Evolutionary conservation across 37 sponge, comb jelly and placozoan genomes (phyloP).

Genomic region (Aplysina aerophoba): DNA sequence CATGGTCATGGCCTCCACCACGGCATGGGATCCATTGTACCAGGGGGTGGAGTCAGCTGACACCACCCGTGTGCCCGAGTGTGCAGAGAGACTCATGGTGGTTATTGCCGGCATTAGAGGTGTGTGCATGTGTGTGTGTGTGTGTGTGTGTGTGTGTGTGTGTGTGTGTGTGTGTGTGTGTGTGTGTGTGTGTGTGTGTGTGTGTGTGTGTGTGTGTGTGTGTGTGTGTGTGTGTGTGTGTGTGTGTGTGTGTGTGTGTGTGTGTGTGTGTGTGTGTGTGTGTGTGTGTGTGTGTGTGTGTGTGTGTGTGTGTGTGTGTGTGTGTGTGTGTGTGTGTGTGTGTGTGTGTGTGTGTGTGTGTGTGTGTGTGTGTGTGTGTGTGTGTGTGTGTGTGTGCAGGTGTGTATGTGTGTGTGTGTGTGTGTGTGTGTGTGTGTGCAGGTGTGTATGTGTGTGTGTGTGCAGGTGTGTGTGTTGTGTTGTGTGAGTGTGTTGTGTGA

Average conservation of each 20-base stretch:
- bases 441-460: constrained; percentile 13
- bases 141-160: constrained; percentile 24
- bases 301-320: constrained; percentile 1
- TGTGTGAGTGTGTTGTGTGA: no score
- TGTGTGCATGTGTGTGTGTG: not conserved
- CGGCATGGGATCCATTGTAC: constrained; percentile 55
- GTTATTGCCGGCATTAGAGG: constrained; percentile 64
- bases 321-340: not conserved
- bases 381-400: not conserved
- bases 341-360: no score
- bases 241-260: not conserved
- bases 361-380: not conserved
- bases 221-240: not conserved
- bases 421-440: constrained; percentile 19
- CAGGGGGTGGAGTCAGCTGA: constrained; percentile 5
- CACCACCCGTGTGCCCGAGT: constrained; percentile 50
- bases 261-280: constrained; percentile 5
- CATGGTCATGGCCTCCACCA: constrained; percentile 33
- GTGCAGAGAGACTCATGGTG: constrained; percentile 55
- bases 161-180: not conserved
- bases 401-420: constrained; percentile 12
- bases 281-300: not conserved
- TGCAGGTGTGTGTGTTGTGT: not conserved
- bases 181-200: not conserved
- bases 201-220: constrained; percentile 9